Conservation (phyloP, 2,888 invertebrate species). For the Ceriagrion tenellum region DNA sequence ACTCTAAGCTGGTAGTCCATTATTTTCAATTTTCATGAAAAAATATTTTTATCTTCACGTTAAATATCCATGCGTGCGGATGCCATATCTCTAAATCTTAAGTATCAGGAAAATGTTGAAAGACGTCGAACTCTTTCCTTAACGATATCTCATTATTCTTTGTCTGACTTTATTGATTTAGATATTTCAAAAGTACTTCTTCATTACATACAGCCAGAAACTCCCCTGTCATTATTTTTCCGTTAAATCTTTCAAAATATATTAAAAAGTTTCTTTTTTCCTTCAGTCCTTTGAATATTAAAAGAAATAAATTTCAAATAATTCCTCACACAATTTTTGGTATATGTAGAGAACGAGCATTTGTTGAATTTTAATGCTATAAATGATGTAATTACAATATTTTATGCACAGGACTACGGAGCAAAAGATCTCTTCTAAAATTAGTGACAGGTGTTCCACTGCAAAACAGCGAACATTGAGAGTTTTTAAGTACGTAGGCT, state of each 20-base stretch:
- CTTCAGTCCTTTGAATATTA: background rate
- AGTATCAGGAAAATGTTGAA: slow-evolving; percentile 24
- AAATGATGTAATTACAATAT: too few species aligned
- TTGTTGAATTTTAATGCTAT: too few species aligned
- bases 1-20: slow-evolving; percentile 25
- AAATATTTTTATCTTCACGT: background rate
- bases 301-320: background rate
- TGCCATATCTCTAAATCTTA: slow-evolving; percentile 14
- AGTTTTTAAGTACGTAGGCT: too few species aligned
- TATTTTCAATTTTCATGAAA: slow-evolving; percentile 47
- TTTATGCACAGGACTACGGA: too few species aligned
- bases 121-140: background rate
- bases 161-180: slow-evolving; percentile 30
- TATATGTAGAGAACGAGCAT: background rate
- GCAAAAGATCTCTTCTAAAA: too few species aligned
- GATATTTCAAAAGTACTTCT: slow-evolving; percentile 9
- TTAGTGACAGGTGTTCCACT: too few species aligned
- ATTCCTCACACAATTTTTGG: background rate
- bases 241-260: background rate
- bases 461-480: too few species aligned
- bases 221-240: background rate
- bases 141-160: background rate
- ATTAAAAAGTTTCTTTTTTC: background rate
- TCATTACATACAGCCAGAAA: background rate
- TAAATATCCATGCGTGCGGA: slow-evolving; percentile 38